phyloP scores from a whole-genome alignment of 2,797 vertebrate genomes.

The Danio jaintianensis region DNA sequence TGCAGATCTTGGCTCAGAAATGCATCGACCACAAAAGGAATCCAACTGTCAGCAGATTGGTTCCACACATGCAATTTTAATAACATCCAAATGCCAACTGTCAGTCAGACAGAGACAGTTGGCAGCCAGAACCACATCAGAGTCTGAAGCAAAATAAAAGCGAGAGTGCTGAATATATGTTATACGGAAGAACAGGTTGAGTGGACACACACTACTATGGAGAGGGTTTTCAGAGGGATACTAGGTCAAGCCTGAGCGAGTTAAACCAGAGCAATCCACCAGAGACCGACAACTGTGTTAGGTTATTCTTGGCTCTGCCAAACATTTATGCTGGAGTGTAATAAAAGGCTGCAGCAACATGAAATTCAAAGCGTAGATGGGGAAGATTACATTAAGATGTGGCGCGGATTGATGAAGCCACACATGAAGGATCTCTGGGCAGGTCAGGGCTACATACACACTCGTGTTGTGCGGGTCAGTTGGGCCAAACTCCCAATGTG shows the following conservation, averaged over 20 bases:
- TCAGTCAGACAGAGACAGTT: conserved; percentile 31
- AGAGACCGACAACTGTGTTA: conserved; percentile 40
- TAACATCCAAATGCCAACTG: conserved; percentile 43
- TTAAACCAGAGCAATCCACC: conserved; percentile 37
- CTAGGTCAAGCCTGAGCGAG: conserved; percentile 25
- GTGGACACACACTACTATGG: not conserved
- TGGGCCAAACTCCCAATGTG: conserved; percentile 32
- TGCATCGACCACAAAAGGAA: conserved; percentile 28
- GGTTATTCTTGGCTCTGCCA: conserved; percentile 45
- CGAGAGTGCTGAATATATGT: not conserved
- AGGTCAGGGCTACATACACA: conserved; percentile 66
- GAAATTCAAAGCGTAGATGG: conserved; percentile 44
- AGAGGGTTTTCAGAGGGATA: conserved; percentile 21
- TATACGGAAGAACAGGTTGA: conserved; percentile 14
- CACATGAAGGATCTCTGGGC: conserved; percentile 29
- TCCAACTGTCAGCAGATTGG: conserved; percentile 55
- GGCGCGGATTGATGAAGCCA: conserved; percentile 16
- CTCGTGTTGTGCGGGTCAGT: conserved; percentile 52
- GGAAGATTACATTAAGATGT: conserved; percentile 21
- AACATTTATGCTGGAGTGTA: conserved; percentile 38
- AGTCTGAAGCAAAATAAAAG: conserved; percentile 6
- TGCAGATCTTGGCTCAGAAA: conserved; percentile 29
- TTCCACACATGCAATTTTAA: conserved; percentile 63
- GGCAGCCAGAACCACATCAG: conserved; percentile 24
- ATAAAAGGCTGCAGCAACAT: conserved; percentile 23